Evolutionary conservation across 2,113 vertebrate species (phyloP), one percentile per base, ranked within the genome.

Genomic region (Cyprinodon variegatus): DNA sequence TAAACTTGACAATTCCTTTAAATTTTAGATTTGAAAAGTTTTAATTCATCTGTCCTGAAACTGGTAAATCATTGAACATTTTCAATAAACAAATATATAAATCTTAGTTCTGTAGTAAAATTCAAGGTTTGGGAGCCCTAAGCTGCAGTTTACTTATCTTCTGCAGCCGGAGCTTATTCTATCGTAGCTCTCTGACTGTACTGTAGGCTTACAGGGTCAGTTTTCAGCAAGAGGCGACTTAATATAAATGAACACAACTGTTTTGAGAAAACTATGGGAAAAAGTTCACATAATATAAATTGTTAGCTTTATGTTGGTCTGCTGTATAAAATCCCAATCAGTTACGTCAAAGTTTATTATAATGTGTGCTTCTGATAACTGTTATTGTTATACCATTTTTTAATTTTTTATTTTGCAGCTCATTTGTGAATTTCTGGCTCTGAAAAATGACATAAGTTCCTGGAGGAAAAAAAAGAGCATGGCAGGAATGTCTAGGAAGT

Each of bases 361-460:
- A 6, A 20, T 8, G 15, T 14, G 15, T 53, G 8, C 48, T 5
- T 53, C 36, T 63, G 37, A 39, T 29, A 29, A 29, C 29, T 29
- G 29, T 29, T 29, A 29, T 29, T 29, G 29, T 29, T 29, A 29
- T 29, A 29, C 29, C 29, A 29, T 29, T 29, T 29, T 29, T 29
- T 29, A 1, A 29, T 8, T 14, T 15, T 29, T 14, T 14, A 22
- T 53, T 53, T 39, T 29, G 40, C 91, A 99, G 98, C 96, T 99
- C 70, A 95, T 98, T 2, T 99, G 98, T 92, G 97, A 99, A 84
- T 96, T 98, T 70, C 92, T 99, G 92, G 97, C 98, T 11, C 97
- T 99, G 85, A 99, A 99, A 94, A 99, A 98, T 63, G 98, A 99
- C 79, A 95, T 99, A 87, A 96, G 95, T 77, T 98, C 97, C 43